Evolutionary conservation across 1,140 invertebrate species (phyloP).

Genomic region (Hetaerina americana): DNA sequence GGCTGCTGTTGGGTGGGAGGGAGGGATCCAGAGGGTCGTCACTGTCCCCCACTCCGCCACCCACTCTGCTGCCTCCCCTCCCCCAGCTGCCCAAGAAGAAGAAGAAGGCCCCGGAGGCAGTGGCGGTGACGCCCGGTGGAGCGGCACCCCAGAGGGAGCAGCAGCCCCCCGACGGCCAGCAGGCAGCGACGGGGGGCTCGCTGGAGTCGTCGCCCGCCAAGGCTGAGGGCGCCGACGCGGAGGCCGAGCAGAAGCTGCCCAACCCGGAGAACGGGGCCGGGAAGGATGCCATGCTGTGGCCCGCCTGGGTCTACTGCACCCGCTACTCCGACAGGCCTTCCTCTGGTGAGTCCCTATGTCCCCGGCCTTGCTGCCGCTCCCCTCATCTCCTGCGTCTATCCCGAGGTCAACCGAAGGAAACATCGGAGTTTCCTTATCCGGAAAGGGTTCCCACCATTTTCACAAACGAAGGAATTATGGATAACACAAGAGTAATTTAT

Average conservation of each 20-base stretch:
- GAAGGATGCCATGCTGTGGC: constrained; percentile 43
- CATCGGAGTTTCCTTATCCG: too few species aligned
- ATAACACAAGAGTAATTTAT: too few species aligned
- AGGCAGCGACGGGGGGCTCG: background rate
- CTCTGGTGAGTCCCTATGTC: constrained; percentile 58
- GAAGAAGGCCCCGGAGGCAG: background rate
- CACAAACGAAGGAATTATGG: too few species aligned
- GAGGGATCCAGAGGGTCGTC: constrained; percentile 19
- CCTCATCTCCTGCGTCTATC: too few species aligned
- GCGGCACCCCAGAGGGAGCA: background rate
- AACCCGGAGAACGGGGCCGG: background rate
- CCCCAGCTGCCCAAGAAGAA: constrained; percentile 16
- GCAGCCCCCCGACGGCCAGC: background rate
- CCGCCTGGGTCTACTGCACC: constrained; percentile 96
- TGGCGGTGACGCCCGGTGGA: constrained; percentile 1
- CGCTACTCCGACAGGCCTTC: constrained; percentile 92
- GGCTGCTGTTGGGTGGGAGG: constrained; percentile 9
- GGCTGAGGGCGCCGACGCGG: constrained; percentile 2
- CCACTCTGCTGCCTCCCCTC: constrained; percentile 14
- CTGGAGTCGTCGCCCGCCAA: constrained; percentile 21
- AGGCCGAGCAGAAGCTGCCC: constrained; percentile 16
- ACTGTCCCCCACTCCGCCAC: constrained; percentile 19
- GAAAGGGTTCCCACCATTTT: too few species aligned
- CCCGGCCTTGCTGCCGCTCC: too few species aligned
- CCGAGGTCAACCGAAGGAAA: too few species aligned